These are phyloP conservation scores for Clistopyga incitator DNA, from an alignment of 2,888 invertebrate genomes.

Conservation along the genomic window DNA sequence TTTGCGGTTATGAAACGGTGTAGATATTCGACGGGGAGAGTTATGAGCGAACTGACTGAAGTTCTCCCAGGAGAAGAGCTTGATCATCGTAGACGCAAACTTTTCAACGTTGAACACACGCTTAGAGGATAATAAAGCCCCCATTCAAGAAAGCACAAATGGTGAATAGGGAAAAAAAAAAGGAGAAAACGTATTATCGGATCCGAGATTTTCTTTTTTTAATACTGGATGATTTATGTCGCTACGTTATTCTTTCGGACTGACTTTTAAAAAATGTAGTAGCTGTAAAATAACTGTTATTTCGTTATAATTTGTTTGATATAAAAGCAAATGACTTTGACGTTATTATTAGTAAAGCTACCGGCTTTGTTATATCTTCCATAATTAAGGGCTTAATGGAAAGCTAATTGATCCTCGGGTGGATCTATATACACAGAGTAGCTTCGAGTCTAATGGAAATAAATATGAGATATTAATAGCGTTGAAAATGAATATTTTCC, in stretches of 20 bases:
- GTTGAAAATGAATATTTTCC: not conserved
- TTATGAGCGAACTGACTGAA: not conserved
- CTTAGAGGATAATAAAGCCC: not conserved
- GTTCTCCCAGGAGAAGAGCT: not conserved
- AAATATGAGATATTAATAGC: not conserved
- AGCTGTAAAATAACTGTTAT: too few relatives aligned
- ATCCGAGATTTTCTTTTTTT: not conserved
- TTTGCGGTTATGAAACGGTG: not conserved
- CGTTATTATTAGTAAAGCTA: not conserved
- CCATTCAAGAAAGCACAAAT: not conserved
- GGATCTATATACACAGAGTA: not conserved
- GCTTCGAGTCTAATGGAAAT: not conserved
- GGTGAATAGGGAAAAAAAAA: not conserved
- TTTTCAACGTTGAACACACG: not conserved
- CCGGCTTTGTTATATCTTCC: not conserved
- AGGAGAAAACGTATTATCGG: not conserved
- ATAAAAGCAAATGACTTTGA: too few relatives aligned
- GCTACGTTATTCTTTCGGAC: not conserved
- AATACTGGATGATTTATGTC: not conserved
- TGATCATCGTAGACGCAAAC: not conserved
- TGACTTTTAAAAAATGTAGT: too few relatives aligned
- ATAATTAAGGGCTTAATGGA: not conserved
- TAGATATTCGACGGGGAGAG: not conserved
- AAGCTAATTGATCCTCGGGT: not conserved
- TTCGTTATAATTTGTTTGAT: too few relatives aligned